phyloP scores from a whole-genome alignment of 1,140 invertebrate genomes.

The Limonius californicus region DNA sequence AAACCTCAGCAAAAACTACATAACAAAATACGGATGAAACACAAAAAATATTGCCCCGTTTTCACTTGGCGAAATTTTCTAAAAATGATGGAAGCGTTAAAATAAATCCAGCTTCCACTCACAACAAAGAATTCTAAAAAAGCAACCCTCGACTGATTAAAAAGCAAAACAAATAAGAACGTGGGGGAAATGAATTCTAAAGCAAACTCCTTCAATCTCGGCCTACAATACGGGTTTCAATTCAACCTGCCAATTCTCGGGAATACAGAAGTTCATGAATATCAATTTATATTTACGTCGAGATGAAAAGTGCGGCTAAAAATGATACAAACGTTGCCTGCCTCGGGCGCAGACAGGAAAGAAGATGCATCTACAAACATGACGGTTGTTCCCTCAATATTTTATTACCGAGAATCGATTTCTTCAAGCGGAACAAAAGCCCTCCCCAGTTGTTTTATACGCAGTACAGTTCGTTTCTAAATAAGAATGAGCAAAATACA shows the following conservation, averaged over 20 bases:
- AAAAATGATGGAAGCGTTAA: too few species aligned
- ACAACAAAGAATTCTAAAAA: too few species aligned
- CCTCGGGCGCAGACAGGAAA: not conserved
- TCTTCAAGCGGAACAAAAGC: not conserved
- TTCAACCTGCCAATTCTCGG: not conserved
- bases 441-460: not conserved
- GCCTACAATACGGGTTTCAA: not conserved
- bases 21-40: too few species aligned
- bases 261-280: not conserved
- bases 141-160: too few species aligned
- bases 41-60: too few species aligned
- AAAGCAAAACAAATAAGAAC: too few species aligned
- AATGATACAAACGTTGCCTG: not conserved
- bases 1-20: too few species aligned
- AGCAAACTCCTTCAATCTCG: not conserved
- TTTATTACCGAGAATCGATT: not conserved
- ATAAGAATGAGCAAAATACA: too few species aligned
- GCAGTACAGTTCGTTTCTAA: too few species aligned
- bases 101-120: too few species aligned
- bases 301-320: not conserved
- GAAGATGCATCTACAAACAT: not conserved
- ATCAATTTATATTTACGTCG: constrained; percentile 1
- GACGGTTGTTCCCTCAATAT: not conserved
- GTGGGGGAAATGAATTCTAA: too few species aligned
- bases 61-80: too few species aligned